phyloP scores from a whole-genome alignment of 2,888 invertebrate genomes.

The Oeneis ivallda region DNA sequence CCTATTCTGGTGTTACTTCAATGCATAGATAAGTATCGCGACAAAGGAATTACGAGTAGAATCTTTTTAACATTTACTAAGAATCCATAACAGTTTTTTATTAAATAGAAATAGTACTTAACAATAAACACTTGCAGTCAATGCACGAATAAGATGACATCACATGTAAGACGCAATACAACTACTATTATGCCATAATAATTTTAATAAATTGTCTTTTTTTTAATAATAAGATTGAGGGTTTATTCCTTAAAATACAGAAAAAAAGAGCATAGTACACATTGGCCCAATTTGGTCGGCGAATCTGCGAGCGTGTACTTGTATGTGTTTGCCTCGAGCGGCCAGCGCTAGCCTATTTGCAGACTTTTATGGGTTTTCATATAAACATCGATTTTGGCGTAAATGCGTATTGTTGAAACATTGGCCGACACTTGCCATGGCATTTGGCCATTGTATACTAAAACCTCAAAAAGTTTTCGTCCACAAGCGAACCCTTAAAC shows the following conservation, averaged over 20 bases:
- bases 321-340: no score
- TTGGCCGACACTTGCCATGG: no score
- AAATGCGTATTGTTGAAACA: no score
- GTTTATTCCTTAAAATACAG: conserved; percentile 48
- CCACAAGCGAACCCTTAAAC: conserved; percentile 51
- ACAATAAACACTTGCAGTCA: conserved; percentile 46
- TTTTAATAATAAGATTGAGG: conserved; percentile 56
- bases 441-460: no score
- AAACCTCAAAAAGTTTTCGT: conserved; percentile 17
- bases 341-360: no score
- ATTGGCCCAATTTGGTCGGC: no score
- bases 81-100: conserved; percentile 20
- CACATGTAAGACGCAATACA: conserved; percentile 43
- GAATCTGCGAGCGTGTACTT: no score
- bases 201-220: conserved; percentile 57
- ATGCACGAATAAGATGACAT: conserved; percentile 43
- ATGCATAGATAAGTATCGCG: conserved; percentile 17
- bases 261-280: not conserved
- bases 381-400: no score
- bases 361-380: no score
- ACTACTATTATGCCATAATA: conserved; percentile 54
- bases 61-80: conserved; percentile 22
- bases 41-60: conserved; percentile 31
- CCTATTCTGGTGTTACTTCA: conserved; percentile 38
- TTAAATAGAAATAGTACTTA: conserved; percentile 45